phyloP scores from a whole-genome alignment of 2,888 invertebrate species.

The Melipona beecheii region DNA sequence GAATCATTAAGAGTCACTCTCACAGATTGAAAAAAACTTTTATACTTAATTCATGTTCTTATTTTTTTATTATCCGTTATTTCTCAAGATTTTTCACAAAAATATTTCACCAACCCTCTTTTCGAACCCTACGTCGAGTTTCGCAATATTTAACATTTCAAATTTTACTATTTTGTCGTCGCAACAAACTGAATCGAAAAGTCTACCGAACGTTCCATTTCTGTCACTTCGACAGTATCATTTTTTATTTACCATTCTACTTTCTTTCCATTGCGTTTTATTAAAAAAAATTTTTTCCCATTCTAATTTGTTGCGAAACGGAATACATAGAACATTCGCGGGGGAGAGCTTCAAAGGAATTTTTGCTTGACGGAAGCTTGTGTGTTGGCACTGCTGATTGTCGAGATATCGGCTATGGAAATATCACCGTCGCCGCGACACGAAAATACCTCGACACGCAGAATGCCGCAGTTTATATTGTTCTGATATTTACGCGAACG shows the following conservation, averaged over 20 bases:
- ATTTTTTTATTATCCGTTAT: neutral
- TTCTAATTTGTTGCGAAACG: neutral
- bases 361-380: constrained; percentile 25
- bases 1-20: neutral
- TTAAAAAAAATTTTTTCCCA: neutral
- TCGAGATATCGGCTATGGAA: constrained; percentile 3
- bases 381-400: constrained; percentile 24
- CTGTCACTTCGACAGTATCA: neutral
- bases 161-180: neutral
- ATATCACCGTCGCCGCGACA: neutral
- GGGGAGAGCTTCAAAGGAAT: neutral
- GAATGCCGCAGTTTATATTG: neutral
- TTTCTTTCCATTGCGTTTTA: neutral
- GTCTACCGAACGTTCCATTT: neutral
- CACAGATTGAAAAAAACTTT: neutral
- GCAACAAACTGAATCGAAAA: neutral
- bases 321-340: neutral
- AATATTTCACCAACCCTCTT: neutral
- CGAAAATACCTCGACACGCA: neutral
- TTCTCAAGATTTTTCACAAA: neutral
- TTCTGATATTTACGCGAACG: constrained; percentile 14
- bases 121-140: too few species aligned
- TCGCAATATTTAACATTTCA: too few species aligned
- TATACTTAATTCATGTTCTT: too few species aligned
- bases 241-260: neutral